Evolutionary conservation across 1,140 invertebrate species (phyloP).

Genomic region (Leguminivora glycinivorella): DNA sequence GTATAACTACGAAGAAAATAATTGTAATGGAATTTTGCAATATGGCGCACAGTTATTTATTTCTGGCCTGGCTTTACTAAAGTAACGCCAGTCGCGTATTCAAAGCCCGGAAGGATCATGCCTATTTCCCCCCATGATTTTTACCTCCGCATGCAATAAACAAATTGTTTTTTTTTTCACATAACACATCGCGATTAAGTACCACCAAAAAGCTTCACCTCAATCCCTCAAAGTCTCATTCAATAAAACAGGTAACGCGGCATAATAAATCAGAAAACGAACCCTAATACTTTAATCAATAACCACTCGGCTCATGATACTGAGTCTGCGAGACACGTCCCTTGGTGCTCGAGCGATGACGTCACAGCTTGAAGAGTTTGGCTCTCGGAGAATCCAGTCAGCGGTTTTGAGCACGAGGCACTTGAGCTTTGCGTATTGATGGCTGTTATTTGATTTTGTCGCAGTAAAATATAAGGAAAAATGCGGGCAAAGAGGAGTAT

Average conservation of each 20-base stretch:
- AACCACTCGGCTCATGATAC: slow-evolving; percentile 5
- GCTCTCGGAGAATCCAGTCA: neutral
- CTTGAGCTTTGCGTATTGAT: slow-evolving; percentile 7
- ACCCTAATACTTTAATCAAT: slow-evolving; percentile 15
- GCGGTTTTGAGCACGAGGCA: neutral
- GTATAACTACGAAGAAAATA: no score
- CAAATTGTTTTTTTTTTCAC: neutral
- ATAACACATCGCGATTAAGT: neutral
- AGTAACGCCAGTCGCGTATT: no score
- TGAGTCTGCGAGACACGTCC: slow-evolving; percentile 9
- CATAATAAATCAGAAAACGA: slow-evolving; percentile 7
- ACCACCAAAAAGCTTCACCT: neutral
- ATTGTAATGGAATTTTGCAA: no score
- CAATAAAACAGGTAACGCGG: neutral
- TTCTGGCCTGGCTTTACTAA: no score
- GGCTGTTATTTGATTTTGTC: neutral
- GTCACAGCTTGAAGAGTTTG: slow-evolving; percentile 1
- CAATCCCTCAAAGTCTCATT: neutral
- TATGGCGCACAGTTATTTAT: no score
- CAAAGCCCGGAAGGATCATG: no score
- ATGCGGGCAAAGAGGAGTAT: no score
- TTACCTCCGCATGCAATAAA: no score
- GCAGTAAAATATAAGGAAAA: neutral
- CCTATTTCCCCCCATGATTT: no score
- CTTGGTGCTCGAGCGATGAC: neutral